Evolutionary conservation across 2,113 vertebrate species (phyloP).

Genomic region (Antechinus stuartii): DNA sequence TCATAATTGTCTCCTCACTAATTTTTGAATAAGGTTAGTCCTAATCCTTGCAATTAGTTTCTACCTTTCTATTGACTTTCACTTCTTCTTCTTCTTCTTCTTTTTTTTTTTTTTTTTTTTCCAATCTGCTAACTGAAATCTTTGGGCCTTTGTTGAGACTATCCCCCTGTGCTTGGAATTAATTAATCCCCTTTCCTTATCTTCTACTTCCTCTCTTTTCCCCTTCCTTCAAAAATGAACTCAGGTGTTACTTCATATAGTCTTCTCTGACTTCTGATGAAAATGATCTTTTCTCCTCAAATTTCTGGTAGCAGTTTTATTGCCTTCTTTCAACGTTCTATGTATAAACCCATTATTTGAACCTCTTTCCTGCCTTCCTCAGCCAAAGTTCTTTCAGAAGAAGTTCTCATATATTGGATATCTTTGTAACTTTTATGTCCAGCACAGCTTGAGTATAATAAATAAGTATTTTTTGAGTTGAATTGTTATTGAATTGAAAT

Average conservation of each 20-base stretch:
- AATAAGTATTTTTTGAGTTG: not conserved
- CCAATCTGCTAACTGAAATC: not conserved
- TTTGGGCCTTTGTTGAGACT: not conserved
- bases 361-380: not conserved
- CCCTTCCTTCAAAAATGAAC: not conserved
- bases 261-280: not conserved
- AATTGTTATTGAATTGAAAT: not conserved
- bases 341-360: not conserved
- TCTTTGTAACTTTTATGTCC: not conserved
- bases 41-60: not conserved
- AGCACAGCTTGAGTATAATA: not conserved
- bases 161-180: not conserved
- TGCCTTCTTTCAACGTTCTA: not conserved
- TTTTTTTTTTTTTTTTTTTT: not conserved
- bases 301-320: not conserved
- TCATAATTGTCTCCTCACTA: not conserved
- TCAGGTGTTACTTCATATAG: not conserved
- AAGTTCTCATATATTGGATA: not conserved
- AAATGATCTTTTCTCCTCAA: not conserved
- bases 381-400: not conserved
- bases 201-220: not conserved
- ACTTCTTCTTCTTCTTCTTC: not conserved
- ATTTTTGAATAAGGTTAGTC: not conserved
- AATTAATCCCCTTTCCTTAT: not conserved
- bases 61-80: not conserved